A percentile compares a stretch with the other conserved stretches of the same genome.
Conservation (phyloP, 2,888 invertebrate genomes). For the Athalia circularis region DNA sequence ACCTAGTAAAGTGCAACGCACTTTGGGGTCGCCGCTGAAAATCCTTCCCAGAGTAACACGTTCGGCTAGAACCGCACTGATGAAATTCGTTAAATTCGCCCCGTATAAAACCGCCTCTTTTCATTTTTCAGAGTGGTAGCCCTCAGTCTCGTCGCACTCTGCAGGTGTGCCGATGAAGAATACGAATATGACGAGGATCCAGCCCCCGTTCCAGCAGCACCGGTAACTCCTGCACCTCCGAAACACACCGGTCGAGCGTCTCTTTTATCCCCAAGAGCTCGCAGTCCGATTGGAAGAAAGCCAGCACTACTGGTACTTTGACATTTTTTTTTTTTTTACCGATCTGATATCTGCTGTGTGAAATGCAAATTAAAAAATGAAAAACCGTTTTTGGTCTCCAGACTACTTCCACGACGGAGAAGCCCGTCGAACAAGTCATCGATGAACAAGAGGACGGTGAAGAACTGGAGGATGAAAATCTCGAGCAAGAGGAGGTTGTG, state of each 20-base stretch:
- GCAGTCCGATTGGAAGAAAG: slow-evolving; percentile 59
- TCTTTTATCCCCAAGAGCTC: slow-evolving; percentile 62
- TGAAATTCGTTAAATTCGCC: no score
- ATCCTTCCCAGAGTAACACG: no score
- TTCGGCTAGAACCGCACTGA: no score
- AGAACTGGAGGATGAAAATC: slow-evolving; percentile 78
- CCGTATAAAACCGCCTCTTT: background rate
- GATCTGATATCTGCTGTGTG: background rate
- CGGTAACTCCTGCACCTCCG: slow-evolving; percentile 61
- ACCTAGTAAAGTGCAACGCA: no score
- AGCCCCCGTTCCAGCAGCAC: slow-evolving; percentile 58
- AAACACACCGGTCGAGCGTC: slow-evolving; percentile 60
- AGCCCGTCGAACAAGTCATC: slow-evolving; percentile 60
- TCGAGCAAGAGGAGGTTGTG: slow-evolving; percentile 76
- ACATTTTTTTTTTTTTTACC: background rate
- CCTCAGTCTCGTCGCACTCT: slow-evolving; percentile 61
- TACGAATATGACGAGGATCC: slow-evolving; percentile 67
- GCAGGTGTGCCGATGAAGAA: slow-evolving; percentile 64
- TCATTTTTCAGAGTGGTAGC: slow-evolving; percentile 60
- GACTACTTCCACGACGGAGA: slow-evolving; percentile 64
- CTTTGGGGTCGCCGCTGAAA: no score
- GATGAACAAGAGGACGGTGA: slow-evolving; percentile 74
- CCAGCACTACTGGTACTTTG: slow-evolving; percentile 54
- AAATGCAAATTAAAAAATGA: background rate
- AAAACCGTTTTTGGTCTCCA: slow-evolving; percentile 33